Conservation (phyloP, 1,140 invertebrate genomes). For the Drosophila repleta region DNA sequence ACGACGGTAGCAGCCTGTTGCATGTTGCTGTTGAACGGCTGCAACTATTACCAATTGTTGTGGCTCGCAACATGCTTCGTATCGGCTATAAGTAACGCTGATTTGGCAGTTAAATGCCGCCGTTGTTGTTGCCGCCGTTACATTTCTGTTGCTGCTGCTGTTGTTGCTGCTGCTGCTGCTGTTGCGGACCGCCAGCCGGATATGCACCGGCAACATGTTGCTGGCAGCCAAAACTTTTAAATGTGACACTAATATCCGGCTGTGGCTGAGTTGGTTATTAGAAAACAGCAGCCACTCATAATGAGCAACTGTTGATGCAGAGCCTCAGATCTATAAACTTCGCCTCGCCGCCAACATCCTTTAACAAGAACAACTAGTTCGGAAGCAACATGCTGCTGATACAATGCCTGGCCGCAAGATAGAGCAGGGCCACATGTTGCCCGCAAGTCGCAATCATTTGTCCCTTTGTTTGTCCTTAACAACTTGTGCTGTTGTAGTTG, state of each 20-base stretch:
- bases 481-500: slow-evolving; percentile 75
- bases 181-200: slow-evolving; percentile 75
- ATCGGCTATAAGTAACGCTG: slow-evolving; percentile 82
- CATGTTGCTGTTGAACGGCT: slow-evolving; percentile 13
- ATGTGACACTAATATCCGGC: slow-evolving; percentile 80
- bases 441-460: slow-evolving; percentile 72
- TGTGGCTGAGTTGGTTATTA: slow-evolving; percentile 37
- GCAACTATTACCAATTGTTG: slow-evolving; percentile 74
- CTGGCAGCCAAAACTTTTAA: slow-evolving; percentile 73
- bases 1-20: slow-evolving; percentile 63
- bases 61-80: slow-evolving; percentile 68
- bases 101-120: slow-evolving; percentile 80
- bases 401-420: slow-evolving; percentile 18
- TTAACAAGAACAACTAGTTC: slow-evolving; percentile 9
- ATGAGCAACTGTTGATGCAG: slow-evolving; percentile 52
- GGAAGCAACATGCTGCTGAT: slow-evolving; percentile 9
- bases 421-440: slow-evolving; percentile 39
- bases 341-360: not conserved
- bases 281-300: slow-evolving; percentile 48
- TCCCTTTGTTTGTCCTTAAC: slow-evolving; percentile 81
- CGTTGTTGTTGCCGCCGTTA: slow-evolving; percentile 29
- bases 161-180: slow-evolving; percentile 31
- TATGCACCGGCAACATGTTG: slow-evolving; percentile 76
- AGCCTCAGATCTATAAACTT: not conserved
- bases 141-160: slow-evolving; percentile 21